These are phyloP conservation scores for Cantharis nigra DNA, from an alignment of 2,888 invertebrate species.

Conservation along the genomic window DNA sequence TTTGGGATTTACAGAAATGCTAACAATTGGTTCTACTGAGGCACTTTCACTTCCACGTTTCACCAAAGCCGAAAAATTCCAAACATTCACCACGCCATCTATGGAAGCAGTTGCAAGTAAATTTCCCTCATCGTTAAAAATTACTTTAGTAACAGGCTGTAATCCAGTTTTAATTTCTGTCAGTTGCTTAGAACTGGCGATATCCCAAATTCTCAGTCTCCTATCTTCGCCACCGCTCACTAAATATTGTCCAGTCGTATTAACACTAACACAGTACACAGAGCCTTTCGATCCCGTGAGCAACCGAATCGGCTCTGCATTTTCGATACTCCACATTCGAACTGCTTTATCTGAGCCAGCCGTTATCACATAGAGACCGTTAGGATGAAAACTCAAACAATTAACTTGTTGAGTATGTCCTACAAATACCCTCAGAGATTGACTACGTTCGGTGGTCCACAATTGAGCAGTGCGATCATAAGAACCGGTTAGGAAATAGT, in stretches of 20 bases:
- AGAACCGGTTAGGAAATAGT: conserved; percentile 79
- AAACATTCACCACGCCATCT: conserved; percentile 69
- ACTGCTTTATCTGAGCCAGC: conserved; percentile 90
- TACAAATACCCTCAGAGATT: conserved; percentile 81
- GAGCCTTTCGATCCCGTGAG: conserved; percentile 77
- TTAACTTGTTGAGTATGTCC: conserved; percentile 90
- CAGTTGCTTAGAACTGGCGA: conserved; percentile 66
- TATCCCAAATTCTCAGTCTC: conserved; percentile 74
- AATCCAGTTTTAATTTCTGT: conserved; percentile 69
- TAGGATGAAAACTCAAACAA: conserved; percentile 90
- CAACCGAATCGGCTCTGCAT: conserved; percentile 80
- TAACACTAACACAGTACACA: conserved; percentile 79
- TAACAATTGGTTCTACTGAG: conserved; percentile 35
- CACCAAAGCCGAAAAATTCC: conserved; percentile 56
- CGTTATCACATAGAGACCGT: conserved; percentile 85
- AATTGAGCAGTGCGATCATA: conserved; percentile 80
- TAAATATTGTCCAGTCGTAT: conserved; percentile 81
- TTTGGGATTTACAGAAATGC: conserved; percentile 36
- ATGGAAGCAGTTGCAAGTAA: conserved; percentile 70
- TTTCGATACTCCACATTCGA: conserved; percentile 84
- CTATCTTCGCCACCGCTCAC: conserved; percentile 84
- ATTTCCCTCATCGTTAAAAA: conserved; percentile 65
- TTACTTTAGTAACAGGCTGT: conserved; percentile 64
- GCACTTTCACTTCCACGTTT: conserved; percentile 31
- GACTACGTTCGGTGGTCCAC: conserved; percentile 75